Base-by-base conservation (phyloP, 2,797 vertebrate genomes). In the Microchirus variegatus region DNA sequence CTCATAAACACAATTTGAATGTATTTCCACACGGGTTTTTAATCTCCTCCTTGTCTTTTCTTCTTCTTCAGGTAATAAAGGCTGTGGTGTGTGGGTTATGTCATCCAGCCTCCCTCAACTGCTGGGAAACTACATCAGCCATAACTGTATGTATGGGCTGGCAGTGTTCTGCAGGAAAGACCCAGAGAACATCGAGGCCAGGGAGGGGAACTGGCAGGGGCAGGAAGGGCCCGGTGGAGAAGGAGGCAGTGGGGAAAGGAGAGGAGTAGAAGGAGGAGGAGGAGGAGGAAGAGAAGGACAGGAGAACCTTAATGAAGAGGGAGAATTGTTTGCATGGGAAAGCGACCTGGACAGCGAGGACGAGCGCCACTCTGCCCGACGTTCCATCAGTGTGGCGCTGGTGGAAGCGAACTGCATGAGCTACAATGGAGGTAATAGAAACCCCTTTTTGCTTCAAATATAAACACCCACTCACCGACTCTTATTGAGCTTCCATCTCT, bases 81-180 rank as follows among this genome's bases (percentile, higher is more conserved):
- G 96, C 75, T 97, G 96, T 19, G 94, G 96, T 0, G 94, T 98
- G 62, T 96, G 96, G 95, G 93, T 97, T 46, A 96, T 95, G 94
- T 94, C 96, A 0, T 96, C 95, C 67, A 96, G 96, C 85, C 94
- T 97, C 53, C 95, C 95, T 0, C 95, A 97, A 53, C 92, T 98
- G 58, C 81, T 94, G 36, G 92, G 91, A 70, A 97, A 96, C 84
- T 91, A 93, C 61, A 94, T 97, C 70, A 94, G 94, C 82, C 95
- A 96, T 72, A 96, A 96, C 79, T 94, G 93, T 64, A 93, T 96
- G 86, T 96, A 96, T 0, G 95, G 96, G 12, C 87, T 96, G 75
- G 95, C 95, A 0, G 95, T 97, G 63, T 96, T 97, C 80, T 96
- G 95, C 90, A 90, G 91, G 78, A 97, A 96, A 77, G 96, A 97